Conservation (phyloP, 2,113 vertebrate genomes). For the Notothenia coriiceps region DNA sequence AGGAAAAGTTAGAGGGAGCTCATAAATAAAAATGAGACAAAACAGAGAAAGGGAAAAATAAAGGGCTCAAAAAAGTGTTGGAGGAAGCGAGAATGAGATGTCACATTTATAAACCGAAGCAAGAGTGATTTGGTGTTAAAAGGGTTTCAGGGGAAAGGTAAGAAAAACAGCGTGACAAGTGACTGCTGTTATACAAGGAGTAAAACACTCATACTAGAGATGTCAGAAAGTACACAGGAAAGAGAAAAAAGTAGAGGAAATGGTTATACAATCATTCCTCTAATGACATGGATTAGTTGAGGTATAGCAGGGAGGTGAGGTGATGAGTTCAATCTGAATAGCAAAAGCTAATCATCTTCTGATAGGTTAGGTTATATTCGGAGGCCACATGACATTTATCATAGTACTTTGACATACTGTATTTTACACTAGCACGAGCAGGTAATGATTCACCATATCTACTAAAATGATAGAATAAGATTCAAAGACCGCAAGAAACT, state of each 20-base stretch:
- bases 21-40: neutral
- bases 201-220: constrained; percentile 1
- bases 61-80: neutral
- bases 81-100: constrained; percentile 11
- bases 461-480: neutral
- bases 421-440: constrained; percentile 4
- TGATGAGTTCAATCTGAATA: constrained; percentile 49
- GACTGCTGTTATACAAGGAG: neutral
- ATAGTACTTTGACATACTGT: neutral
- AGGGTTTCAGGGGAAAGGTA: constrained; percentile 3
- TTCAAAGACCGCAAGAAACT: neutral
- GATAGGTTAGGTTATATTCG: neutral
- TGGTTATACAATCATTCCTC: constrained; percentile 25
- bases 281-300: constrained; percentile 29
- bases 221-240: constrained; percentile 8
- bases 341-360: constrained; percentile 61
- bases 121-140: constrained; percentile 31
- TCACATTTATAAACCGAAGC: constrained; percentile 14
- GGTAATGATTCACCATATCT: constrained; percentile 19
- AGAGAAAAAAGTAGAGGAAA: neutral
- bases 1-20: neutral
- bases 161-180: neutral
- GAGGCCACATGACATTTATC: neutral
- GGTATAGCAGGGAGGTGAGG: constrained; percentile 40
- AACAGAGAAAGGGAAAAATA: neutral